Evolutionary conservation across 1,140 invertebrate species (phyloP), one percentile per base, ranked within the genome.

Genomic region (Anthonomus grandis): DNA sequence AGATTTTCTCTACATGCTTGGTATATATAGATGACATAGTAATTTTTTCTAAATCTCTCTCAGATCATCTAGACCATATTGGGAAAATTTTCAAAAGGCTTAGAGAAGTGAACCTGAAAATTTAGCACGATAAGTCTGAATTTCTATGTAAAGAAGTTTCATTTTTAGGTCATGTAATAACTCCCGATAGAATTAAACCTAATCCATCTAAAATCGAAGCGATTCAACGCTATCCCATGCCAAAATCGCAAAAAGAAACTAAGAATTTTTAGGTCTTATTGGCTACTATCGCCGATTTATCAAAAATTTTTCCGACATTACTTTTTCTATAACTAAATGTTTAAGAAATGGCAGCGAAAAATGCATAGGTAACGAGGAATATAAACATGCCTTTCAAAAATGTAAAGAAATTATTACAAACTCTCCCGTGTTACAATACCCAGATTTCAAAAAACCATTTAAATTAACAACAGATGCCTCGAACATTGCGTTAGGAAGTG

Each of bases 1-100:
- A 25, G 64, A 65, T 6, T 45, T 68, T 2, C 52, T 64, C 21
- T 54, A 65, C 17, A 59, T 70, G 63, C 49, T 42, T 68, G 9
- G 65, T 67, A 12, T 77, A 73, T 53, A 50, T 74, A 18, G 74
- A 76, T 44, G 73, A 75, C 27, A 60, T 65, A 9, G 46, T 69
- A n/a, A 51, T 68, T 4, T 69, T 61, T 42, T 50, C 57, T 9
- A 59, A 45, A 53, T 62, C 56, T n/a, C 15, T 65, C 21, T 56
- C 59, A 42, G 64, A 69, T 59, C 67, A 68, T 44, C 27, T 64
- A 18, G 38, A 63, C 18, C 59, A 65, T 13, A 45, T 68, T 5
- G 31, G 59, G 53, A 31, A 37, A 41, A 54, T 68, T 12, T 63
- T 68, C 49, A 39, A 62, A 45, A 62, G 45, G 45, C 49, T 69